These are phyloP conservation scores for Phylloscopus trochilus DNA, from an alignment of 2,113 vertebrate genomes.

Conservation along the genomic window DNA sequence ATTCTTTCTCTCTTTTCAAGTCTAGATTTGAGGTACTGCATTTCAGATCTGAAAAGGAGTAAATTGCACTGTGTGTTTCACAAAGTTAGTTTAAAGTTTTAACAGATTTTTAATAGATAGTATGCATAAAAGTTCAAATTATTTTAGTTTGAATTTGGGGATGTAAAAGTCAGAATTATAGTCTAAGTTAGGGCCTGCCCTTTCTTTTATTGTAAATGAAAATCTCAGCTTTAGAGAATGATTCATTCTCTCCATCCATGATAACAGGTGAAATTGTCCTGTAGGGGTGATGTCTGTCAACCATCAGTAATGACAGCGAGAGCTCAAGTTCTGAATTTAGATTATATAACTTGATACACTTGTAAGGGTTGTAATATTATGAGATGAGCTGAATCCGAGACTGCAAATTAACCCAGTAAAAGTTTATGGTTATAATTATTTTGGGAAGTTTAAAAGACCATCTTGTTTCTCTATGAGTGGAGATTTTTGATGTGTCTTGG, in stretches of 20 bases:
- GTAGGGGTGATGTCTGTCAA: background rate
- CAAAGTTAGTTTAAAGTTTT: background rate
- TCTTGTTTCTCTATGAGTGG: background rate
- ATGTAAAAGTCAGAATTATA: background rate
- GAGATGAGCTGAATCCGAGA: background rate
- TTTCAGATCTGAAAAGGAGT: background rate
- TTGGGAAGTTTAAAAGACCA: background rate
- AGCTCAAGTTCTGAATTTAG: background rate
- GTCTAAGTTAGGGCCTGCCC: background rate
- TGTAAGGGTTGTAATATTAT: background rate
- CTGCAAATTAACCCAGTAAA: background rate
- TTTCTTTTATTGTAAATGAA: background rate
- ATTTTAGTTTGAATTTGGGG: background rate
- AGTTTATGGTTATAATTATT: background rate
- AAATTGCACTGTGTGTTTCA: background rate
- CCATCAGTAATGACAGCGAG: background rate
- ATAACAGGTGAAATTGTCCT: background rate
- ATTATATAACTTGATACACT: background rate
- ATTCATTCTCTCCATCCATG: background rate
- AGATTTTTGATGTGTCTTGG: background rate
- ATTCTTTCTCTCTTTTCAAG: background rate
- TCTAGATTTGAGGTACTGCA: background rate
- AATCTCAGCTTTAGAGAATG: background rate
- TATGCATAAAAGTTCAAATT: background rate
- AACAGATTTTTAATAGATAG: background rate